Percentiles rank a stretch among this genome's conserved stretches.
Evolutionary conservation across 2,888 invertebrate genomes (phyloP).

Genomic region (Eupelmus urozonus): DNA sequence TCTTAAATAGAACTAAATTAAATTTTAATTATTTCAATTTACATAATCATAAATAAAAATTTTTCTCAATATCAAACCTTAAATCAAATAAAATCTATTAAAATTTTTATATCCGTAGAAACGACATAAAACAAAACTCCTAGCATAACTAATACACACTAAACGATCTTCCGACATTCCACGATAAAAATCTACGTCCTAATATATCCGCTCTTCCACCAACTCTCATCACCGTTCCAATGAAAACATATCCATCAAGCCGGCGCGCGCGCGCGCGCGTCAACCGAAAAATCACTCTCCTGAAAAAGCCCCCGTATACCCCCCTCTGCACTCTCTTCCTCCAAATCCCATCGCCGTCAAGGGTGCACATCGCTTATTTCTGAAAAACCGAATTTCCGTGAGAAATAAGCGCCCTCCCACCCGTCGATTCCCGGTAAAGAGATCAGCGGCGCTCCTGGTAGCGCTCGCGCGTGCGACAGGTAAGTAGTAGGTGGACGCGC

Average conservation of each 20-base stretch:
- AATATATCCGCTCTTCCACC: background rate
- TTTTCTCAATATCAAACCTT: no score
- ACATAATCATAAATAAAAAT: no score
- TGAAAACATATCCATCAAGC: constrained; percentile 46
- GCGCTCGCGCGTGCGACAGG: background rate
- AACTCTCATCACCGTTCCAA: background rate
- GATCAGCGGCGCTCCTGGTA: background rate
- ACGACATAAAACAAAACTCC: no score
- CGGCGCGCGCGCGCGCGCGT: background rate
- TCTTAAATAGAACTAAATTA: no score
- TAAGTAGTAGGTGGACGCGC: constrained; percentile 13
- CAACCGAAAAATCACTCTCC: background rate
- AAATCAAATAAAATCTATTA: no score
- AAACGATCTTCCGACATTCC: no score
- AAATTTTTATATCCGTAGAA: no score
- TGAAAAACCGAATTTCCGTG: constrained; percentile 53
- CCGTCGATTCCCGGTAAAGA: constrained; percentile 40
- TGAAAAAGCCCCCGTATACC: background rate
- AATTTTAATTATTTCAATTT: no score
- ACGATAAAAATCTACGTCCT: no score
- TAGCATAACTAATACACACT: no score
- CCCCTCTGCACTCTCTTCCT: background rate
- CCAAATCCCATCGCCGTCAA: constrained; percentile 17
- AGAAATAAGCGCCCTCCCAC: constrained; percentile 43
- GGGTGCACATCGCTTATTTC: constrained; percentile 21